Percentiles rank a stretch among this genome's conserved stretches.
phyloP scores from a whole-genome alignment of 2,888 invertebrate species.

The Magallana nippona region DNA sequence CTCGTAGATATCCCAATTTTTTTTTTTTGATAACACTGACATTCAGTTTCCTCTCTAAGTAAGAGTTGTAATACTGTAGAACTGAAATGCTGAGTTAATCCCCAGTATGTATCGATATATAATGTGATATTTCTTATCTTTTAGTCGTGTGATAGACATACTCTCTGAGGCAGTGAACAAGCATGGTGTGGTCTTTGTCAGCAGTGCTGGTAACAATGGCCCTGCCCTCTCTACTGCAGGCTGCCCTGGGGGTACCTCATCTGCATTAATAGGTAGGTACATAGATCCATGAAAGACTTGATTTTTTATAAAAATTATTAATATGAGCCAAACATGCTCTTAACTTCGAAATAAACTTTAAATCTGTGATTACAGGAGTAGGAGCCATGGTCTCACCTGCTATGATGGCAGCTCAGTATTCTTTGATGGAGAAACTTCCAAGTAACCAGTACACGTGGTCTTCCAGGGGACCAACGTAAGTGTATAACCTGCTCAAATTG shows the following conservation, averaged over 20 bases:
- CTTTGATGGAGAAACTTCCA: constrained; percentile 90
- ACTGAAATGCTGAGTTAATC: too few species aligned
- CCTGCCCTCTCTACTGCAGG: constrained; percentile 96
- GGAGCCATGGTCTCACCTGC: constrained; percentile 98
- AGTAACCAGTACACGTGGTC: constrained; percentile 90
- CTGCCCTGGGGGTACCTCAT: constrained; percentile 81
- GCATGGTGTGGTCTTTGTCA: constrained; percentile 94
- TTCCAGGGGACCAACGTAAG: constrained; percentile 82
- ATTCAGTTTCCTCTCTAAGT: too few species aligned
- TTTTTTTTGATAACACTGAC: too few species aligned
- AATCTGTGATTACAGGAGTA: constrained; percentile 83
- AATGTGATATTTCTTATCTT: constrained; percentile 48
- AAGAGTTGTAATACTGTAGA: too few species aligned
- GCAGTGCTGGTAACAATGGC: constrained; percentile 96
- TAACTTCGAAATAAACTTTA: not conserved
- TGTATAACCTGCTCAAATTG: constrained; percentile 19
- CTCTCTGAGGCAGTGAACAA: constrained; percentile 86
- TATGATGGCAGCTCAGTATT: constrained; percentile 98
- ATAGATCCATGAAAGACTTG: not conserved
- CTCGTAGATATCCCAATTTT: too few species aligned
- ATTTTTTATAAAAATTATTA: too few species aligned
- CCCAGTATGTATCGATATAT: too few species aligned
- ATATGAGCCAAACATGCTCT: not conserved
- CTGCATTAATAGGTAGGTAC: constrained; percentile 84
- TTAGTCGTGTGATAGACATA: constrained; percentile 84